Evolutionary conservation across 1,140 invertebrate genomes (phyloP).

Genomic region (Drosophila albomicans): DNA sequence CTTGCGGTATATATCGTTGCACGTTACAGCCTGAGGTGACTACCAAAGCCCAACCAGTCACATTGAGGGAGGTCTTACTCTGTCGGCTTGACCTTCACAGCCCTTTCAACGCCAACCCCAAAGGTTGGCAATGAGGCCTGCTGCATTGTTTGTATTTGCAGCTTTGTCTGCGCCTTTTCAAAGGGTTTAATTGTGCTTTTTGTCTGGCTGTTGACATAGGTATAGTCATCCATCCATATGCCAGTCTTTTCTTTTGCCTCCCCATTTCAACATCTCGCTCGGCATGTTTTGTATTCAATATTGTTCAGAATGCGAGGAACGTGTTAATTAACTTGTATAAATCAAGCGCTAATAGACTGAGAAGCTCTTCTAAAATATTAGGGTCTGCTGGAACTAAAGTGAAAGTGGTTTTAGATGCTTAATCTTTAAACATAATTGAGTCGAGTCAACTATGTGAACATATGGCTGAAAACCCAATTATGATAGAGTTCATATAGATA

Average conservation of each 20-base stretch:
- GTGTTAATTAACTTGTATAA: slow-evolving; percentile 83
- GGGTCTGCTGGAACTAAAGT: slow-evolving; percentile 1
- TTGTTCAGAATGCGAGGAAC: slow-evolving; percentile 48
- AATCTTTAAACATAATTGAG: slow-evolving; percentile 15
- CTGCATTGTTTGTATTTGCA: slow-evolving; percentile 66
- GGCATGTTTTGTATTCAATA: slow-evolving; percentile 40
- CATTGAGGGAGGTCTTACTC: slow-evolving; percentile 9
- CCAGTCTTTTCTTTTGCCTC: slow-evolving; percentile 4
- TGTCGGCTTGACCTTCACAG: slow-evolving; percentile 59
- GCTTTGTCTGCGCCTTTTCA: slow-evolving; percentile 65
- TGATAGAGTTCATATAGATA: too few species aligned
- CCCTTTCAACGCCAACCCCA: slow-evolving; percentile 30
- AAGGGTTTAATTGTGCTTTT: slow-evolving; percentile 81
- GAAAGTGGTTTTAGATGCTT: slow-evolving; percentile 1
- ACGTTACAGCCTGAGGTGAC: slow-evolving; percentile 18
- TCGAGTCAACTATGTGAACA: not conserved
- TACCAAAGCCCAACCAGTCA: not conserved
- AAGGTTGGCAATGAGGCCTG: slow-evolving; percentile 3
- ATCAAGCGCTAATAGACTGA: slow-evolving; percentile 64
- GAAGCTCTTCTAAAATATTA: slow-evolving; percentile 16
- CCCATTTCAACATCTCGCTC: slow-evolving; percentile 5
- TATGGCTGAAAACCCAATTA: too few species aligned
- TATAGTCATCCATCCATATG: slow-evolving; percentile 35
- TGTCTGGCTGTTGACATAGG: slow-evolving; percentile 74
- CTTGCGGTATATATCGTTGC: too few species aligned